Evolutionary conservation across 2,888 invertebrate species (phyloP), one percentile per base, ranked within the genome.

Genomic region (Adela reaumurella): DNA sequence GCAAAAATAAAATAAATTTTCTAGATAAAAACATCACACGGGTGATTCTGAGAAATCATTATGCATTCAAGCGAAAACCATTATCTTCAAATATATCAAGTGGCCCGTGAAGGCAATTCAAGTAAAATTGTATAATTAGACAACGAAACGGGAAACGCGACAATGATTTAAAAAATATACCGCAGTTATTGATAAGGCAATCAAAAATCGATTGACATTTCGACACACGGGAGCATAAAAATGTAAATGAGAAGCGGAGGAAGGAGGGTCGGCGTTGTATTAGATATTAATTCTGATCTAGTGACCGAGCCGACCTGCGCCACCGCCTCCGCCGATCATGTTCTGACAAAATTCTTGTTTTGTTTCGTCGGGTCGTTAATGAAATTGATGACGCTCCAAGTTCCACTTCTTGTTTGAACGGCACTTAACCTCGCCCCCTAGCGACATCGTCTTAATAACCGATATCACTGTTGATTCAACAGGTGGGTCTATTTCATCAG

Each of bases 191-290:
- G 59, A 55, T 55, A 57, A 54, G 53, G 55, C 56, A 57, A 58
- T 57, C 58, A 56, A 57, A 52, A 54, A 56, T 50, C 56, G 57
- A 59, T 58, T 54, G 54, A 56, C 55, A 58, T 58, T 57, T 58
- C 57, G 55, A 59, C 58, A 58, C 54, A 56, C 55, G 55, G 54
- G 51, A 55, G 60, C 58, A 56, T 62, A 57, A 60, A 61, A 58
- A 60, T 63, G 59, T 54, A 58, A 58, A 61, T 59, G 56, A 55
- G 16, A 1, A 51, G 49, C 45, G 51, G 46, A n/a, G 48, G 52
- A 51, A 48, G 54, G 62, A 59, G 62, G 62, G 56, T 56, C 57
- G 60, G 62, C 60, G 55, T 59, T 53, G 54, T 52, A 59, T 61
- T 35, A 14, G 35, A 35, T 14, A 35, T 35, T 61, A 61, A 51